Percentiles rank a stretch among this genome's conserved stretches.
These are phyloP conservation scores for Poeciliopsis retropinna DNA, from an alignment of 2,113 vertebrate genomes.

Conservation along the genomic window DNA sequence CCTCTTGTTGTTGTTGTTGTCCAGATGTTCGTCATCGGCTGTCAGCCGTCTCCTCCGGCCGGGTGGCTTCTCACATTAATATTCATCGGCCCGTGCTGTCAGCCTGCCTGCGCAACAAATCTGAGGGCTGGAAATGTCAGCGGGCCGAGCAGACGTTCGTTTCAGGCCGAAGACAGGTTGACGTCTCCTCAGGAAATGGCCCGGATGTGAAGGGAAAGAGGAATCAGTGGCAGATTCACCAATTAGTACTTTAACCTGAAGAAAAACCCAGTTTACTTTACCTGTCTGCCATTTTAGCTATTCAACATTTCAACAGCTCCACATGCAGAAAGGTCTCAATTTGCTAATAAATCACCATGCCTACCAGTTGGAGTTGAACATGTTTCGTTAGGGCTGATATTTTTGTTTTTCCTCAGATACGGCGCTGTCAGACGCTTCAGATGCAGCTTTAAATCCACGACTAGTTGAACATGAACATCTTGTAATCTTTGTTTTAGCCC, in stretches of 20 bases:
- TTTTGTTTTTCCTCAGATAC: too few species aligned
- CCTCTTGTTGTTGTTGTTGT: neutral
- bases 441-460: too few species aligned
- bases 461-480: too few species aligned
- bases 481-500: too few species aligned
- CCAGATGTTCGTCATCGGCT: conserved; percentile 41
- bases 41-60: conserved; percentile 24
- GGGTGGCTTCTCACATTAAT: conserved; percentile 52
- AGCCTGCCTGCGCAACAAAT: conserved; percentile 39
- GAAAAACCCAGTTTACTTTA: neutral
- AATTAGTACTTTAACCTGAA: neutral
- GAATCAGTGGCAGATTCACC: fast-evolving
- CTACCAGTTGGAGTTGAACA: neutral
- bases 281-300: too few species aligned
- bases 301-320: too few species aligned
- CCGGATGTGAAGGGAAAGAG: neutral
- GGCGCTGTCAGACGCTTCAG: too few species aligned
- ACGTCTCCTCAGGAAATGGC: neutral
- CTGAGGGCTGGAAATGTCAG: conserved; percentile 54
- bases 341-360: too few species aligned
- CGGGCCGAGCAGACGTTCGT: conserved; percentile 9
- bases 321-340: too few species aligned
- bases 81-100: conserved; percentile 51
- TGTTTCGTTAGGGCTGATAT: neutral
- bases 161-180: conserved; percentile 4